phyloP scores from a whole-genome alignment of 2,113 vertebrate genomes.

The Coptodon rendalli region DNA sequence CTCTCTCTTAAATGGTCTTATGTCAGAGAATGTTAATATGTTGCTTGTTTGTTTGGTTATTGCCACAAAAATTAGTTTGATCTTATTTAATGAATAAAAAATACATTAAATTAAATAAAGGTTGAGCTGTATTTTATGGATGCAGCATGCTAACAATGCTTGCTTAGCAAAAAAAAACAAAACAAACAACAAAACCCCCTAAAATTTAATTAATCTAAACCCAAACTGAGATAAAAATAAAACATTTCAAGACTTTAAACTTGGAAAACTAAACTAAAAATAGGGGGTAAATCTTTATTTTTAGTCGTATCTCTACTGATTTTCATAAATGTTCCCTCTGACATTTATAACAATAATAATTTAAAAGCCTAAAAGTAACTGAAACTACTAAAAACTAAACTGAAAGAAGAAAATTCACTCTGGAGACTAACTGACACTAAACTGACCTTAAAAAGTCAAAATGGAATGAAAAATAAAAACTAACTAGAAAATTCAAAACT shows the following conservation, averaged over 20 bases:
- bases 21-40: neutral
- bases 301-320: neutral
- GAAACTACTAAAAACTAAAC: fast-evolving
- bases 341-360: neutral
- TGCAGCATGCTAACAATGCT: fast-evolving
- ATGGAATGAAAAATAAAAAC: neutral
- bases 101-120: neutral
- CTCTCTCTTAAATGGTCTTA: neutral
- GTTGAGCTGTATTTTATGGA: neutral
- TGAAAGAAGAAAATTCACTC: neutral
- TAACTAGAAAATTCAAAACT: neutral
- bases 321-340: neutral
- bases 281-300: fast-evolving
- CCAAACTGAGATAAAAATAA: neutral
- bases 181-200: too few species aligned
- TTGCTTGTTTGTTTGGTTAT: neutral
- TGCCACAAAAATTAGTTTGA: neutral
- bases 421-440: neutral
- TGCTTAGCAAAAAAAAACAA: neutral
- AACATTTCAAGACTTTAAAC: neutral
- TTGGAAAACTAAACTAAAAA: neutral
- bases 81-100: neutral
- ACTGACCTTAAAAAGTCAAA: neutral
- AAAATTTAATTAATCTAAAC: neutral
- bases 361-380: neutral